Evolutionary conservation across 2,113 vertebrate species (phyloP).

Genomic region (Oryzias celebensis): DNA sequence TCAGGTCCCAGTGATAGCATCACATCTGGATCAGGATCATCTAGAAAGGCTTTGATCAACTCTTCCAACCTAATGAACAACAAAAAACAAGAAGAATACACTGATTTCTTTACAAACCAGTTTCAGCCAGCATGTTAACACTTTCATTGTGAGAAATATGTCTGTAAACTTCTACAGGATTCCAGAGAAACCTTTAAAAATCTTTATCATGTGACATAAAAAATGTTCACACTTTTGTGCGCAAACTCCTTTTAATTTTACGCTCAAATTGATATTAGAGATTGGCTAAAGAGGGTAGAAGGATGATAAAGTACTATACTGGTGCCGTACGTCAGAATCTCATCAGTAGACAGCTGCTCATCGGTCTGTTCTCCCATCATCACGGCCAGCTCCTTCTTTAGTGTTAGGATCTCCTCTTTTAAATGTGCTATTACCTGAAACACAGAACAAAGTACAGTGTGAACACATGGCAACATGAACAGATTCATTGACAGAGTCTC

Average conservation of each 20-base stretch:
- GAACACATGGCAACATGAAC: background rate
- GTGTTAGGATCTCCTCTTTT: conserved; percentile 84
- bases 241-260: too few species aligned
- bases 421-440: conserved; percentile 84
- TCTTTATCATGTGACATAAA: too few species aligned
- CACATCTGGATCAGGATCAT: conserved; percentile 83
- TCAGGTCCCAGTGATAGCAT: conserved; percentile 86
- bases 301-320: background rate
- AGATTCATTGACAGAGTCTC: background rate
- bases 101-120: too few species aligned
- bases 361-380: conserved; percentile 83
- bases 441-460: conserved; percentile 10
- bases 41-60: conserved; percentile 79
- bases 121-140: too few species aligned
- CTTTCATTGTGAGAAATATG: too few species aligned
- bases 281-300: background rate
- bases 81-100: background rate
- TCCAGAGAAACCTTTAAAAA: too few species aligned
- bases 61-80: conserved; percentile 84
- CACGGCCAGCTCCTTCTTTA: conserved; percentile 87
- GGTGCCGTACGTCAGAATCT: conserved; percentile 81
- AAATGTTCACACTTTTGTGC: too few species aligned
- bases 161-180: too few species aligned
- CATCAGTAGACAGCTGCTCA: conserved; percentile 80
- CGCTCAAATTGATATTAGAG: too few species aligned